Evolutionary conservation across 1,140 invertebrate species (phyloP), one percentile per base, ranked within the genome.

Genomic region (Ganaspis sp.): DNA sequence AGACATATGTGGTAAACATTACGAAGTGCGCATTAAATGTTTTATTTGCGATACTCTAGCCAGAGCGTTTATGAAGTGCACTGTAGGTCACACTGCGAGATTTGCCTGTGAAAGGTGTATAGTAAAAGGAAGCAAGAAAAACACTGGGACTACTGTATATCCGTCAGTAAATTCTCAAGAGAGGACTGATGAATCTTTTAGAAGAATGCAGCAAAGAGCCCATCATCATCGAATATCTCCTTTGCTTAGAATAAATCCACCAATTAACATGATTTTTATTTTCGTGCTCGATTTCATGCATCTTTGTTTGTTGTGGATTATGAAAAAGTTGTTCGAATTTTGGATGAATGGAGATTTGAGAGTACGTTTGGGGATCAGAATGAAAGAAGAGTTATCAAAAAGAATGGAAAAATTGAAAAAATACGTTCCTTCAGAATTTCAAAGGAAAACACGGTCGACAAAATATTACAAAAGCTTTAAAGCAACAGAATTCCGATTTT

Each of bases 401-500:
- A 8, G 54, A 5, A 71, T 78, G 69, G 42, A 64, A 69, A 34
- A 45, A 37, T 45, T 78, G 15, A 40, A 42, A 72, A 42, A 23
- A 12, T 70, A 72, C 19, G 70, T 78, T 4, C 73, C 73, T 23
- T 4, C n/a, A 17, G 77, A 78, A 26, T 78, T 78, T 34, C 73
- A 74, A 49, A n/a, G 77, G 26, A 37, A 38, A 70, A 40, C 73
- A 3, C 45, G 72, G n/a, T 34, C 73, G n/a, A 58, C 49, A 8
- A 72, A 54, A 12, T 12, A 58, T 58, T 45, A 37, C 19, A 19
- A 4, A 3, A 70, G 53, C 4, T 78, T 54, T 34, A 78, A 78
- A 75, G 73, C 73, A 12, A 78, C 69, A 15, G 76, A 78, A 54
- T 71, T 74, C n/a, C 6, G 70, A 9, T 75, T 79, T 70, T 79